Evolutionary conservation across 2,113 vertebrate species (phyloP), one percentile per base, ranked within the genome.

Genomic region (Anoplopoma fimbria): DNA sequence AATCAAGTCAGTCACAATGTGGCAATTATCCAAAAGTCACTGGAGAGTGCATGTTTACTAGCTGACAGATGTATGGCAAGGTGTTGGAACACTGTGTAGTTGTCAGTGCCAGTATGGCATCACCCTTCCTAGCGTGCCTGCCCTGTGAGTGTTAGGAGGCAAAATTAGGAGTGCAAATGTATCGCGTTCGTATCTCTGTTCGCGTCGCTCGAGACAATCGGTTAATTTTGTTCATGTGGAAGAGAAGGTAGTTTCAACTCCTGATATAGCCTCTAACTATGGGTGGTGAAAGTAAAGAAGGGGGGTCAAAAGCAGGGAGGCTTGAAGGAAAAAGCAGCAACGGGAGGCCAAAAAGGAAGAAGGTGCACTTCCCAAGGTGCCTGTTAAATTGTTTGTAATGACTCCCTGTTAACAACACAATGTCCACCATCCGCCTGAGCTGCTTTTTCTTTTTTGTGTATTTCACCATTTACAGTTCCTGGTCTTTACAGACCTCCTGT

Each of bases 321-420:
- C 33, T 64, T 12, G 60, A 51, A 76, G 15, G 60, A 51, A 76
- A 34, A 76, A 78, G 58, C 23, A 77, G 33, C 47, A 36, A 38
- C 55, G 47, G 58, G 29, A 75, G 51, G 61, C 62, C 42, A 53
- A 67, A 67, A 67, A 29, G 1, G 29, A 42, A 27, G 75, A 65
- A 34, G 61, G 34, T 9, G 33, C 69, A 47, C 79, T 70, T 70
- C 27, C 84, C 51, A 42, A 67, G 69, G 63, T 73, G 27, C 25
- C 62, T 25, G 72, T 91, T 91, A 91, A 88, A 94, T 92, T 57
- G 88, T 73, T 55, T 86, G 74, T 78, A 92, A 93, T 93, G 68
- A 36, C 76, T 86, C 53, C 57, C 67, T 85, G 67, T 90, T 84
- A 79, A 68, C 57, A 64, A 62, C 68, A 80, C 82, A 79, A 78